phyloP scores from a whole-genome alignment of 2,888 invertebrate genomes.

The Dasypogon diadema region DNA sequence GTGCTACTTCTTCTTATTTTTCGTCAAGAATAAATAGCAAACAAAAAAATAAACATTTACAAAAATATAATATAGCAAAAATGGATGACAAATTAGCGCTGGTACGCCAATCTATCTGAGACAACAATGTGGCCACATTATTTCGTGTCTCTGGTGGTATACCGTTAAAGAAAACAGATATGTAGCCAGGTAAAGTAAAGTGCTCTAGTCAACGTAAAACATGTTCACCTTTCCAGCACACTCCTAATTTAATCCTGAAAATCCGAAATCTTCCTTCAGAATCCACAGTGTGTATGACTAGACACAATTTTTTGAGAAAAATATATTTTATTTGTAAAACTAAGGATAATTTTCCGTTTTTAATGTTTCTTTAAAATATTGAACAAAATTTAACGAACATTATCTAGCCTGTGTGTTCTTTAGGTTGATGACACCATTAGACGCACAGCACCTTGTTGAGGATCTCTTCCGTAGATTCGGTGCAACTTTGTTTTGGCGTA shows the following conservation, averaged over 20 bases:
- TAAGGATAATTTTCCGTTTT: constrained; percentile 41
- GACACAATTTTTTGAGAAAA: constrained; percentile 48
- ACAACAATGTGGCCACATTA: constrained; percentile 43
- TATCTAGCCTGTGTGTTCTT: constrained; percentile 51
- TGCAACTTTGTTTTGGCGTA: constrained; percentile 41
- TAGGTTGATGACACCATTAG: constrained; percentile 50
- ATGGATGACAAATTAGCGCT: constrained; percentile 40
- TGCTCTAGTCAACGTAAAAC: constrained; percentile 55
- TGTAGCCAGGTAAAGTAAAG: constrained; percentile 57
- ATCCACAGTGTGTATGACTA: constrained; percentile 47
- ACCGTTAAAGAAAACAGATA: constrained; percentile 46
- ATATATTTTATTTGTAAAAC: constrained; percentile 45
- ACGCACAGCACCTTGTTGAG: constrained; percentile 53
- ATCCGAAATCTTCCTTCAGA: constrained; percentile 7
- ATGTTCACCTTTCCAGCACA: constrained; percentile 8
- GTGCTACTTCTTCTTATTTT: constrained; percentile 52
- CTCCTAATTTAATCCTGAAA: constrained; percentile 20
- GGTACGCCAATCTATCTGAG: constrained; percentile 25
- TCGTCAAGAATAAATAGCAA: constrained; percentile 38
- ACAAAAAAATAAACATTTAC: constrained; percentile 53
- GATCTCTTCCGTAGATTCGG: constrained; percentile 54
- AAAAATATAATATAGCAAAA: constrained; percentile 50
- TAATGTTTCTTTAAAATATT: constrained; percentile 46
- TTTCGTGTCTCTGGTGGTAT: constrained; percentile 40
- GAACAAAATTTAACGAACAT: constrained; percentile 40